Evolutionary conservation across 1,140 invertebrate species (phyloP), one percentile per base, ranked within the genome.

Genomic region (Carcinoscorpius rotundicauda): DNA sequence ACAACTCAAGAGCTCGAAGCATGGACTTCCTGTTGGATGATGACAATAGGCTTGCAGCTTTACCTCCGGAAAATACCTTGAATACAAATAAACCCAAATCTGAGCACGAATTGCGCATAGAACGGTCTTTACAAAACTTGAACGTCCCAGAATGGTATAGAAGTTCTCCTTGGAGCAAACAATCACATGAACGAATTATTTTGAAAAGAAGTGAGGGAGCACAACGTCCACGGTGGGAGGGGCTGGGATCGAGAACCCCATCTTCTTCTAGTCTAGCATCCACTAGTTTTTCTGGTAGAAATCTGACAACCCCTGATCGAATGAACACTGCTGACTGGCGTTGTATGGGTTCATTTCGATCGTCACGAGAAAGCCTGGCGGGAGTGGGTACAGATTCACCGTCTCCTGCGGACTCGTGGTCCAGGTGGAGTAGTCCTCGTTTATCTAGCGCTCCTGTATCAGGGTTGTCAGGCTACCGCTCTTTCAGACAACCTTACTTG

Each of bases 101-200:
- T 61, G 92, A 94, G 78, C 91, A 95, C 80, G 91, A 96, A 78
- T 80, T 96, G 63, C 83, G 93, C 62, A 88, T 97, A 62, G 89
- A 93, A 76, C 85, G 91, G 69, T 95, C 91, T 48, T 78, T 97
- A 68, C 90, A 93, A 76, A 89, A 91, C 71, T 84, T 97, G 63
- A 92, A 93, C 78, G 86, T 96, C 53, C 93, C 93, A 57, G 91
- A 96, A 74, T 97, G 93, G 93, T 93, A 90, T 81, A 91, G 88
- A 77, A 89, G 89, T 75, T 87, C 86, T 29, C 75, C 73, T 55
- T 65, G 71, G 66, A 53, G 65, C 53, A 63, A 58, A 6, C 64
- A 63, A 49, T 64, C 63, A n/a, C 64, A 68, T 52, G 74, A 77
- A 65, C 74, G 77, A 49, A 79, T 78, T 69, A 60, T 69, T 29